Percentiles rank a stretch among this genome's conserved stretches.
Conservation (phyloP, 2,888 invertebrate species). For the Salticus scenicus region DNA sequence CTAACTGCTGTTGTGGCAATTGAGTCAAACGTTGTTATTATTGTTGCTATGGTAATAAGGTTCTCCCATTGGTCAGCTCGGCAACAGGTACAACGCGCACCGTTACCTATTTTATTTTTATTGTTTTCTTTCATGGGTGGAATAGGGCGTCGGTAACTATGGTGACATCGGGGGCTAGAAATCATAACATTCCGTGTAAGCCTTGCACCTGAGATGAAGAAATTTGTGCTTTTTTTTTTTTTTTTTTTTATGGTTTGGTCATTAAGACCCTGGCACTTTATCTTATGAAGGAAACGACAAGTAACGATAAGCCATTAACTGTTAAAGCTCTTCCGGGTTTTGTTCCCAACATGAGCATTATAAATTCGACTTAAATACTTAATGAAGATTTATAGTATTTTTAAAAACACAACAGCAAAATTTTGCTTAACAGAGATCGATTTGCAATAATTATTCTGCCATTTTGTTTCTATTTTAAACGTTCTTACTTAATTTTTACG, state of each 20-base stretch:
- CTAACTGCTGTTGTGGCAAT: constrained; percentile 56
- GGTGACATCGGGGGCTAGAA: constrained; percentile 35
- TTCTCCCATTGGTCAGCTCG: constrained; percentile 62
- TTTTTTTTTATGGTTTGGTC: neutral
- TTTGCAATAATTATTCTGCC: no score
- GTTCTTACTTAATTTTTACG: no score
- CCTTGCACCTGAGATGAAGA: constrained; percentile 36
- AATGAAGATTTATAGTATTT: no score
- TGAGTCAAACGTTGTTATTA: constrained; percentile 58
- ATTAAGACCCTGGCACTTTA: constrained; percentile 1
- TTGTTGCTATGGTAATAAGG: constrained; percentile 59
- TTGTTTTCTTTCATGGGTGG: constrained; percentile 18
- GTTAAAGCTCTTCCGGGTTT: neutral
- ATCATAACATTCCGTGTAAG: constrained; percentile 59
- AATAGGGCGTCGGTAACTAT: constrained; percentile 61
- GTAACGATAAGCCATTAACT: neutral
- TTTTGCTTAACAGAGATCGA: no score
- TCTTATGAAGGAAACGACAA: constrained; percentile 15
- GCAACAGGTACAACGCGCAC: constrained; percentile 68
- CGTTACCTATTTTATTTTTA: constrained; percentile 33
- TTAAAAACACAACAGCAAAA: no score
- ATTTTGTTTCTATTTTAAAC: no score
- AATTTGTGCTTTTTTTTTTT: constrained; percentile 11
- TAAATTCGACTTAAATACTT: no score
- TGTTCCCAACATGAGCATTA: neutral